Conservation (phyloP, 2,113 vertebrate genomes). For the Grammomys surdaster region DNA sequence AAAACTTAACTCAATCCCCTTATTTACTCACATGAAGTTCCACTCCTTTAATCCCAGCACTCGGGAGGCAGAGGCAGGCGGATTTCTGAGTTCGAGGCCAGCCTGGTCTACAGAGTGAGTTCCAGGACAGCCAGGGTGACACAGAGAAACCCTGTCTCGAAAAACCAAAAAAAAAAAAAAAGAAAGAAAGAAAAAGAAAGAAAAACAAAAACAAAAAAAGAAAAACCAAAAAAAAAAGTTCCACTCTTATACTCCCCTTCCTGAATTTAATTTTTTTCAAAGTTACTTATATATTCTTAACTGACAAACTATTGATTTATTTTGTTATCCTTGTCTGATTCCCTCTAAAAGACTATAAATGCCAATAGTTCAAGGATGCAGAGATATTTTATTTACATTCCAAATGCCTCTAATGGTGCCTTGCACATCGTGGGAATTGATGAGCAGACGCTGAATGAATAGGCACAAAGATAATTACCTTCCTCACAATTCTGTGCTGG, state of each 20-base stretch:
- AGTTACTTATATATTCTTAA: not conserved
- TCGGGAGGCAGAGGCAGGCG: no score
- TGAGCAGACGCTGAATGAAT: no score
- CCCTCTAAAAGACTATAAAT: not conserved
- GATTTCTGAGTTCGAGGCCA: no score
- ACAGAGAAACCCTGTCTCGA: no score
- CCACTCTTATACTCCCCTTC: not conserved
- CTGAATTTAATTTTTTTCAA: not conserved
- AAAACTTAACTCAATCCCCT: not conserved
- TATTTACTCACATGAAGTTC: not conserved
- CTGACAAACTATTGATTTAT: not conserved
- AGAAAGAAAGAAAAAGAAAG: no score
- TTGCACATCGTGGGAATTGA: not conserved
- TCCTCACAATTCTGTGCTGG: not conserved
- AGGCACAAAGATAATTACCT: not conserved
- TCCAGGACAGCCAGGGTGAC: no score
- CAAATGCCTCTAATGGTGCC: not conserved
- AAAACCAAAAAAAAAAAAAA: no score
- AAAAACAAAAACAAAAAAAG: no score
- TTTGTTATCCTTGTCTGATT: not conserved
- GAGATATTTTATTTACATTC: not conserved
- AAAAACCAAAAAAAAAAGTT: not conserved
- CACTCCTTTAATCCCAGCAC: no score
- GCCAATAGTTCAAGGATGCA: not conserved
- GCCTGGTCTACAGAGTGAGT: no score